Evolutionary conservation across 2,888 invertebrate genomes (phyloP).

Genomic region (Lasius platythorax): DNA sequence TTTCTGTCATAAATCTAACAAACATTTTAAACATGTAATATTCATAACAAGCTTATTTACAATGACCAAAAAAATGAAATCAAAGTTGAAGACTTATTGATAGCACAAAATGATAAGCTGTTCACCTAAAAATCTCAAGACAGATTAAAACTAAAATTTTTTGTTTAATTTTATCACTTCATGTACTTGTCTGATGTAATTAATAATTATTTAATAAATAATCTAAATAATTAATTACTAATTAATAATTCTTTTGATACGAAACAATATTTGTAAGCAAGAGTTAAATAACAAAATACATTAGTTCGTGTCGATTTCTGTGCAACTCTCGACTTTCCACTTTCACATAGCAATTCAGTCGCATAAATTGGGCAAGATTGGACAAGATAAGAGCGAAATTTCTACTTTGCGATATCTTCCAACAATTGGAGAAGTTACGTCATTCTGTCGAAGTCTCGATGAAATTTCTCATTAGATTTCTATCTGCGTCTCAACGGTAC

Average conservation of each 20-base stretch:
- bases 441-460: slow-evolving; percentile 45
- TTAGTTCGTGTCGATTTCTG: not conserved
- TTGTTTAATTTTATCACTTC: not conserved
- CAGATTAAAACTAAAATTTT: not conserved
- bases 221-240: not conserved
- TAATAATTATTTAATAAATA: not conserved
- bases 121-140: not conserved
- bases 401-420: slow-evolving; percentile 30
- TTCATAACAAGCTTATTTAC: not conserved
- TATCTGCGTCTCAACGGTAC: not conserved
- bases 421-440: slow-evolving; percentile 67
- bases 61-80: not conserved
- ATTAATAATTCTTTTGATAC: not conserved
- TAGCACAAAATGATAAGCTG: not conserved
- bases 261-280: not conserved
- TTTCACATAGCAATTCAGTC: not conserved
- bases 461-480: slow-evolving; percentile 61
- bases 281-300: not conserved
- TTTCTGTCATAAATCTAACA: not conserved
- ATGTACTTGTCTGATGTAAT: not conserved
- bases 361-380: not conserved
- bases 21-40: not conserved
- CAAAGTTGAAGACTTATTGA: not conserved
- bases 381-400: slow-evolving; percentile 18
- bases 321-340: not conserved